These are phyloP conservation scores for Helarctos malayanus DNA, from an alignment of 2,797 vertebrate genomes.

Conservation along the genomic window DNA sequence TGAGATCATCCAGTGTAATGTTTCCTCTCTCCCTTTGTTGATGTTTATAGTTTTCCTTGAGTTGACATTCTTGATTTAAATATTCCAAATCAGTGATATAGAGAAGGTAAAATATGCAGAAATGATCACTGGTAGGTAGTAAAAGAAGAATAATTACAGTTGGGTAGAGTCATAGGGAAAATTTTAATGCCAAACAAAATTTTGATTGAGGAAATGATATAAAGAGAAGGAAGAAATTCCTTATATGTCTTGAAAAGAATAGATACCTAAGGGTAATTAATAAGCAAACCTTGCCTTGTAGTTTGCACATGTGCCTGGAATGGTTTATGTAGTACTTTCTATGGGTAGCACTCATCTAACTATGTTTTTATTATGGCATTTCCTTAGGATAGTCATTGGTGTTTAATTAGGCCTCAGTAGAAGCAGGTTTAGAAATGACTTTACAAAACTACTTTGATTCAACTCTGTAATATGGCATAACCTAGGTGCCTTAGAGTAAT, in stretches of 20 bases:
- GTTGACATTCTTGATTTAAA: not conserved
- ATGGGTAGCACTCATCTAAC: not conserved
- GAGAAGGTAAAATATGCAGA: constrained; percentile 24
- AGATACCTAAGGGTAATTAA: not conserved
- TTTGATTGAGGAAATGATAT: not conserved
- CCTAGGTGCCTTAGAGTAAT: not conserved
- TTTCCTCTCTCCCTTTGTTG: not conserved
- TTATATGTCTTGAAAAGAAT: not conserved
- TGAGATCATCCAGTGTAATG: not conserved
- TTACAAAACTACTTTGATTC: constrained; percentile 23
- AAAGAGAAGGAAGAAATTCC: not conserved
- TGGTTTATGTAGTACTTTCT: not conserved
- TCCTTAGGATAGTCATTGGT: not conserved
- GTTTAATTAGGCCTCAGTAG: constrained; percentile 50
- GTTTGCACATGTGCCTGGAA: not conserved
- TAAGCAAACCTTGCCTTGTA: not conserved
- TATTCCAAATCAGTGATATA: not conserved
- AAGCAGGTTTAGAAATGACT: not conserved
- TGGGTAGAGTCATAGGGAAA: not conserved
- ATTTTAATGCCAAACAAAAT: not conserved
- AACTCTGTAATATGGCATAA: constrained; percentile 8
- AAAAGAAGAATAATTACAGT: not conserved
- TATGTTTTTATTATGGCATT: not conserved
- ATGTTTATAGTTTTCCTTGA: not conserved
- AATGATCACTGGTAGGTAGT: not conserved